Evolutionary conservation across 2,888 invertebrate species (phyloP).

Genomic region (Orthosia gothica): DNA sequence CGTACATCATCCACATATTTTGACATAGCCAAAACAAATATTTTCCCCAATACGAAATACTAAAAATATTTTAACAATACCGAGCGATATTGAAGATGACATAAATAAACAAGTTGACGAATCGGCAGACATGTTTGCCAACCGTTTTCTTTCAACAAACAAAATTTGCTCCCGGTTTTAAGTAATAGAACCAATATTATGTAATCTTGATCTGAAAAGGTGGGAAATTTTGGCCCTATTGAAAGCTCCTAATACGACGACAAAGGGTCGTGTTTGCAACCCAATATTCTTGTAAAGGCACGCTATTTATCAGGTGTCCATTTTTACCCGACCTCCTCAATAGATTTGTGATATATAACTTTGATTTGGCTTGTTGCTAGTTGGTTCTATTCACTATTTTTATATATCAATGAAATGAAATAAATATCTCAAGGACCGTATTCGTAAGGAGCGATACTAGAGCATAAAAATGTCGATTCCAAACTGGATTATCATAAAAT

Average conservation of each 20-base stretch:
- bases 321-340: slow-evolving; percentile 72
- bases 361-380: slow-evolving; percentile 61
- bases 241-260: slow-evolving; percentile 77
- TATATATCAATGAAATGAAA: background rate
- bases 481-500: background rate
- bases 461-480: background rate
- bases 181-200: slow-evolving; percentile 79
- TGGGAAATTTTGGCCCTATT: slow-evolving; percentile 78
- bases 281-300: slow-evolving; percentile 80
- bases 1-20: slow-evolving; percentile 19
- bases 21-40: slow-evolving; percentile 37
- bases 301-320: slow-evolving; percentile 81
- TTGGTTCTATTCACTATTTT: slow-evolving; percentile 28
- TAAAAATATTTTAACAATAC: slow-evolving; percentile 51
- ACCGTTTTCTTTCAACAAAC: slow-evolving; percentile 66
- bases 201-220: slow-evolving; percentile 70
- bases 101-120: slow-evolving; percentile 55
- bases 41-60: slow-evolving; percentile 22
- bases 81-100: slow-evolving; percentile 38
- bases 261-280: slow-evolving; percentile 82
- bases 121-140: slow-evolving; percentile 47
- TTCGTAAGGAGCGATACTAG: background rate
- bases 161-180: slow-evolving; percentile 74
- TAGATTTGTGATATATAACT: slow-evolving; percentile 67
- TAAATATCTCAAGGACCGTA: background rate